A percentile compares a stretch with the other conserved stretches of the same genome.
These are phyloP conservation scores for Agriopis leucophaearia DNA, from an alignment of 2,888 invertebrate species.

Conservation along the genomic window DNA sequence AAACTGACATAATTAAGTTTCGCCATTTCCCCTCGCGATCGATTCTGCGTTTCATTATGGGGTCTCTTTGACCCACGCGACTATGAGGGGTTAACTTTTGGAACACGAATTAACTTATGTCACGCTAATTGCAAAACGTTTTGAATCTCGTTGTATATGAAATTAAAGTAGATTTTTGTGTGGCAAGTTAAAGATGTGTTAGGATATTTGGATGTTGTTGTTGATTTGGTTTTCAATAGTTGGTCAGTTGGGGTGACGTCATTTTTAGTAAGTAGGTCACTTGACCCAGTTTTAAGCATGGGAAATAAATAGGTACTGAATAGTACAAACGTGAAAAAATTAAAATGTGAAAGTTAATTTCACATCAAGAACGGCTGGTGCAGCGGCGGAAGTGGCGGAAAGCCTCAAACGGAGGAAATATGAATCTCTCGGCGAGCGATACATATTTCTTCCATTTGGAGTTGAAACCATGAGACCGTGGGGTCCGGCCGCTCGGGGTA, in stretches of 20 bases:
- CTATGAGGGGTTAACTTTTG: slow-evolving; percentile 59
- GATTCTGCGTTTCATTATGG: slow-evolving; percentile 72
- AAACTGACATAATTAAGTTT: slow-evolving; percentile 75
- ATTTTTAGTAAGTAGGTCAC: slow-evolving; percentile 55
- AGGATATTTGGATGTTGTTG: slow-evolving; percentile 13
- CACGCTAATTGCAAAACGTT: slow-evolving; percentile 32
- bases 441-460: no score
- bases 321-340: not conserved
- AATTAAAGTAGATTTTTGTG: slow-evolving; percentile 44
- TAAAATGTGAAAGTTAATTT: no score
- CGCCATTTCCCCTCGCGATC: slow-evolving; percentile 65
- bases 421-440: no score
- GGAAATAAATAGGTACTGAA: slow-evolving; percentile 7
- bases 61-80: slow-evolving; percentile 62
- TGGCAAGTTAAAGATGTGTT: slow-evolving; percentile 6
- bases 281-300: slow-evolving; percentile 34
- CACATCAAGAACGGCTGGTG: no score
- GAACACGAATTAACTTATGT: slow-evolving; percentile 38
- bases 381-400: no score
- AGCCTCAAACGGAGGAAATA: no score
- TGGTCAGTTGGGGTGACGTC: slow-evolving; percentile 47
- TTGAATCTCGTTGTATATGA: slow-evolving; percentile 36
- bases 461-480: no score
- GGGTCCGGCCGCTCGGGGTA: no score
- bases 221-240: slow-evolving; percentile 33